These are phyloP conservation scores for Eristalis tenax DNA, from an alignment of 2,888 invertebrate species.

Conservation along the genomic window DNA sequence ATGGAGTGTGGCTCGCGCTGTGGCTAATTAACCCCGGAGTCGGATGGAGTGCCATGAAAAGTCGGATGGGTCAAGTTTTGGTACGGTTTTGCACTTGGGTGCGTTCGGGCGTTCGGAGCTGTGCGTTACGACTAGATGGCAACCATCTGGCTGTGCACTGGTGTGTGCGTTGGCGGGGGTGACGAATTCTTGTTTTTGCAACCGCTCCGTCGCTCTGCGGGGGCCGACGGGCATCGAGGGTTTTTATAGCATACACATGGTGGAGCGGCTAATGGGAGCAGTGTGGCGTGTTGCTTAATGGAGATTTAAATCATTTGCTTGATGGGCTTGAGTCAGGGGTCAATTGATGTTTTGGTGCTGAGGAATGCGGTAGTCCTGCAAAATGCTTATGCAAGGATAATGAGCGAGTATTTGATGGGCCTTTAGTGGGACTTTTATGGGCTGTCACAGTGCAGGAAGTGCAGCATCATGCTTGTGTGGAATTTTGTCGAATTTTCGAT, in stretches of 20 bases:
- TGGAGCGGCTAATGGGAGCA: constrained; percentile 64
- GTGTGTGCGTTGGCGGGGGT: constrained; percentile 42
- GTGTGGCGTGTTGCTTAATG: constrained; percentile 70
- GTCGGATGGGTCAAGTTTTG: constrained; percentile 72
- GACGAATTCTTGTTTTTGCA: constrained; percentile 46
- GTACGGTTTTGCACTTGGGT: constrained; percentile 65
- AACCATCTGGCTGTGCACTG: constrained; percentile 60
- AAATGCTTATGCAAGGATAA: constrained; percentile 37
- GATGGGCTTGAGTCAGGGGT: constrained; percentile 63
- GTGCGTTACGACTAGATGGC: constrained; percentile 24
- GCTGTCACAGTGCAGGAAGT: neutral
- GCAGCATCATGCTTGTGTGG: neutral
- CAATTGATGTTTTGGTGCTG: constrained; percentile 69
- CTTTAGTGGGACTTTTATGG: constrained; percentile 4
- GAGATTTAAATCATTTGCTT: constrained; percentile 72
- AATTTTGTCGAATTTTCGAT: neutral
- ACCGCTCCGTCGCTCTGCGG: neutral
- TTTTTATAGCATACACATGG: constrained; percentile 61
- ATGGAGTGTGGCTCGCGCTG: constrained; percentile 70
- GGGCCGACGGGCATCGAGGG: neutral
- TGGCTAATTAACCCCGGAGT: constrained; percentile 69
- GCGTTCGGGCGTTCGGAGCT: constrained; percentile 55
- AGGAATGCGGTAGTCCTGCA: constrained; percentile 54
- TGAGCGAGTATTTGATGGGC: constrained; percentile 5
- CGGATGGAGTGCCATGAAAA: constrained; percentile 59